These are phyloP conservation scores for Caenorhabditis parvicauda DNA, from an alignment of 2,888 invertebrate genomes.

Conservation along the genomic window DNA sequence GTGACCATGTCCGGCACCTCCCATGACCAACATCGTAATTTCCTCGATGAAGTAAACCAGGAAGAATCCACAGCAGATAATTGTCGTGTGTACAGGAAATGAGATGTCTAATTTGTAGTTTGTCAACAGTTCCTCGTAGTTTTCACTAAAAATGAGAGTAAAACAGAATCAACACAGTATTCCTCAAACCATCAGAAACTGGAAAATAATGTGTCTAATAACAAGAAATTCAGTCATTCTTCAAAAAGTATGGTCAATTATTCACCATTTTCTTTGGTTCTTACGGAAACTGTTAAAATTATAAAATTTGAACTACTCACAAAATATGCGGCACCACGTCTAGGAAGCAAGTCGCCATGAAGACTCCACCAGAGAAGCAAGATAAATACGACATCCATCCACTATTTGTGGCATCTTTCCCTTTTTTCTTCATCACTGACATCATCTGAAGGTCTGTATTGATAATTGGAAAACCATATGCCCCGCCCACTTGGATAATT, in stretches of 20 bases:
- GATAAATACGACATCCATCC: slow-evolving; percentile 52
- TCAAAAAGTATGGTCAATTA: too few relatives aligned
- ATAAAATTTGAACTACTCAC: slow-evolving; percentile 26
- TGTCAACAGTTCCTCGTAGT: slow-evolving; percentile 29
- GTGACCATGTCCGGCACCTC: slow-evolving; percentile 13
- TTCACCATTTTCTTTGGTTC: too few relatives aligned
- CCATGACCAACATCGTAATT: slow-evolving; percentile 32
- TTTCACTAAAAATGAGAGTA: slow-evolving; percentile 35
- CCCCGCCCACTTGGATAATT: too few relatives aligned
- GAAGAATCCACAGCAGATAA: slow-evolving; percentile 58
- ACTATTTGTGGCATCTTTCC: slow-evolving; percentile 25
- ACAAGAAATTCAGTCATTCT: too few relatives aligned
- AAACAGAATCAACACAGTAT: background rate
- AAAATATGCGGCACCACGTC: slow-evolving; percentile 59
- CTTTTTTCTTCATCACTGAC: slow-evolving; percentile 18
- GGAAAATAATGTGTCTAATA: too few relatives aligned
- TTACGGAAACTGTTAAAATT: too few relatives aligned
- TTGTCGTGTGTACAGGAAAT: slow-evolving; percentile 52
- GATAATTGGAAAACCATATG: too few relatives aligned
- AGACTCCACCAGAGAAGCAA: slow-evolving; percentile 62
- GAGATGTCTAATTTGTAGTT: slow-evolving; percentile 19
- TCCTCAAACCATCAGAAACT: too few relatives aligned
- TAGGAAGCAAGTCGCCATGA: slow-evolving; percentile 59
- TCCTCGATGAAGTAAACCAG: slow-evolving; percentile 59
- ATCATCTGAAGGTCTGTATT: slow-evolving; percentile 19